Evolutionary conservation across 2,888 invertebrate species (phyloP).

Genomic region (Drosophila kokeensis): DNA sequence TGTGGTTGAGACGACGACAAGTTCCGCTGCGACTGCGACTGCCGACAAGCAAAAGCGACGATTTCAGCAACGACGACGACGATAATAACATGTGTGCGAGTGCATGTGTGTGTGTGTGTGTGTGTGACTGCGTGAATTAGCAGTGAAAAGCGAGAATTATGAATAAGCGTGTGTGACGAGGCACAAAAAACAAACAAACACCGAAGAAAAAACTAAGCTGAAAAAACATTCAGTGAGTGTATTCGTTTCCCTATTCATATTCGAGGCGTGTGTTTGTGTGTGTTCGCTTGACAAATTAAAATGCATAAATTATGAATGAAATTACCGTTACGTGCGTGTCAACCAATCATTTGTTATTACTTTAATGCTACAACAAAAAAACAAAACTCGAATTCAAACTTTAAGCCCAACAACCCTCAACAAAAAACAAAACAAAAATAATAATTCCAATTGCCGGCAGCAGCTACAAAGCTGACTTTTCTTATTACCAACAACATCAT

Average conservation of each 20-base stretch:
- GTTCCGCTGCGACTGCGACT: slow-evolving; percentile 37
- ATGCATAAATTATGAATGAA: slow-evolving; percentile 82
- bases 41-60: slow-evolving; percentile 29
- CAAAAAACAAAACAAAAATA: slow-evolving; percentile 30
- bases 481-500: slow-evolving; percentile 60
- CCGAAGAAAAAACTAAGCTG: slow-evolving; percentile 12
- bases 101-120: slow-evolving; percentile 4
- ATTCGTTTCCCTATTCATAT: slow-evolving; percentile 47
- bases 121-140: slow-evolving; percentile 40
- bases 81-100: slow-evolving; percentile 4
- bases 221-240: slow-evolving; percentile 15
- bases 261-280: slow-evolving; percentile 20
- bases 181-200: slow-evolving; percentile 40
- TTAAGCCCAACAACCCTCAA: slow-evolving; percentile 34
- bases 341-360: slow-evolving; percentile 82
- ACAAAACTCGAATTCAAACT: slow-evolving; percentile 33
- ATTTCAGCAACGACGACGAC: slow-evolving; percentile 25
- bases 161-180: slow-evolving; percentile 32
- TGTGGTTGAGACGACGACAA: slow-evolving; percentile 80
- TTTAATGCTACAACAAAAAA: slow-evolving; percentile 50
- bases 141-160: slow-evolving; percentile 53
- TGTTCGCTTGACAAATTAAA: slow-evolving; percentile 76
- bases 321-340: slow-evolving; percentile 82
- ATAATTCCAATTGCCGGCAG: slow-evolving; percentile 63
- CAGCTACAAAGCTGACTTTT: slow-evolving; percentile 50